phyloP scores from a whole-genome alignment of 1,140 invertebrate species.

The Polyergus mexicanus region DNA sequence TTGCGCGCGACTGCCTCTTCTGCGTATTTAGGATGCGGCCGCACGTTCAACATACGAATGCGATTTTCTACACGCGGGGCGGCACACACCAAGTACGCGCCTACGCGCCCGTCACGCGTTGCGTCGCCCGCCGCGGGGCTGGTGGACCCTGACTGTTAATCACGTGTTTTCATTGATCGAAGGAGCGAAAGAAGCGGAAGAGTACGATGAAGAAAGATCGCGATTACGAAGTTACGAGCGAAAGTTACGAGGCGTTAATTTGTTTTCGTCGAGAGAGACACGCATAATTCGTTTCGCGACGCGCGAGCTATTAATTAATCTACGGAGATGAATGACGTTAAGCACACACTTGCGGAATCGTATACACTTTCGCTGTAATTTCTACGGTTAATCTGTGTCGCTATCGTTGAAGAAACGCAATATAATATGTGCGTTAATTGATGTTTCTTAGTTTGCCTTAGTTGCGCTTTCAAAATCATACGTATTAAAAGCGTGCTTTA shows the following conservation, averaged over 20 bases:
- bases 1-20: constrained; percentile 4
- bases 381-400: background rate
- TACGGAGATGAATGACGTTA: constrained; percentile 5
- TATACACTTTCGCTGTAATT: constrained; percentile 3
- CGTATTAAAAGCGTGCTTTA: too few species aligned
- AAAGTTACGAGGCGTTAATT: constrained; percentile 31
- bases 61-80: constrained; percentile 11
- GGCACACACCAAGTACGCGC: background rate
- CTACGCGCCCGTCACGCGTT: background rate
- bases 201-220: constrained; percentile 16
- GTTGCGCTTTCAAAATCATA: background rate
- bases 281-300: background rate
- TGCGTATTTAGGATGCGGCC: constrained; percentile 51
- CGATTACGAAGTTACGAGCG: background rate
- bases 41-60: constrained; percentile 31
- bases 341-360: constrained; percentile 8
- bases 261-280: constrained; percentile 18
- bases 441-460: background rate
- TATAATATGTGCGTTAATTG: constrained; percentile 22
- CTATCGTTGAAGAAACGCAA: background rate
- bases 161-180: constrained; percentile 2
- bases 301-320: constrained; percentile 38
- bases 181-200: constrained; percentile 31
- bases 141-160: constrained; percentile 19
- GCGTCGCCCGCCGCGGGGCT: background rate